Conservation (phyloP, 2,113 vertebrate genomes). For the Chaetops frenatus region DNA sequence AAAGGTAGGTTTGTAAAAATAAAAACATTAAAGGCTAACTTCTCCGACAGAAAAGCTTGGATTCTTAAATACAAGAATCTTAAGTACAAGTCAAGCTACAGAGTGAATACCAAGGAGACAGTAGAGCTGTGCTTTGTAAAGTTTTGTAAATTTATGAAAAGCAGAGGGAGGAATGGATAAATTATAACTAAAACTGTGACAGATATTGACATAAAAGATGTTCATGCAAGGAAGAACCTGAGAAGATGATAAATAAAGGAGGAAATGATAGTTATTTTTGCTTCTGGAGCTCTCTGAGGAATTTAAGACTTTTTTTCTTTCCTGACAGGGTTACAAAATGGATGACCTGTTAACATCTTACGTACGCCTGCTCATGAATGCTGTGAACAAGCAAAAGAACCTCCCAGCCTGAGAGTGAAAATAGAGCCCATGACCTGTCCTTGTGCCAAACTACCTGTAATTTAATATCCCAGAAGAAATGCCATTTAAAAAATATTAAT, state of each 20-base stretch:
- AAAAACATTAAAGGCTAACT: not conserved
- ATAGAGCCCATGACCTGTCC: not conserved
- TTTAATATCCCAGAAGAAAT: not conserved
- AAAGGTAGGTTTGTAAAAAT: not conserved
- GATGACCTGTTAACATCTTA: conserved; percentile 95
- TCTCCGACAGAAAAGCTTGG: not conserved
- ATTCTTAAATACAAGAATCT: not conserved
- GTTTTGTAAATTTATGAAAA: not conserved
- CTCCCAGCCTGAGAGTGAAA: not conserved
- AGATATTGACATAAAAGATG: not conserved
- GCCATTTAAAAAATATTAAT: not conserved
- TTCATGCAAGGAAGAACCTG: not conserved
- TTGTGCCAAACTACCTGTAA: not conserved
- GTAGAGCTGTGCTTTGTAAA: not conserved
- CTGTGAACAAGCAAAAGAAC: conserved; percentile 65
- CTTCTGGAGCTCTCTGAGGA: not conserved
- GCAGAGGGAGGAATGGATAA: not conserved
- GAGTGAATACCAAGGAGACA: not conserved
- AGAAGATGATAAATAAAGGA: not conserved
- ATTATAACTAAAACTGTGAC: not conserved
- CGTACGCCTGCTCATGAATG: conserved; percentile 75
- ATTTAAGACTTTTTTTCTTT: not conserved
- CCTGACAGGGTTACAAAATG: conserved; percentile 93
- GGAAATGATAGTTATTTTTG: not conserved
- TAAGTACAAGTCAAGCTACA: not conserved